Evolutionary conservation across 2,113 vertebrate genomes (phyloP), one percentile per base, ranked within the genome.

Genomic region (Protobothrops mucrosquamatus): DNA sequence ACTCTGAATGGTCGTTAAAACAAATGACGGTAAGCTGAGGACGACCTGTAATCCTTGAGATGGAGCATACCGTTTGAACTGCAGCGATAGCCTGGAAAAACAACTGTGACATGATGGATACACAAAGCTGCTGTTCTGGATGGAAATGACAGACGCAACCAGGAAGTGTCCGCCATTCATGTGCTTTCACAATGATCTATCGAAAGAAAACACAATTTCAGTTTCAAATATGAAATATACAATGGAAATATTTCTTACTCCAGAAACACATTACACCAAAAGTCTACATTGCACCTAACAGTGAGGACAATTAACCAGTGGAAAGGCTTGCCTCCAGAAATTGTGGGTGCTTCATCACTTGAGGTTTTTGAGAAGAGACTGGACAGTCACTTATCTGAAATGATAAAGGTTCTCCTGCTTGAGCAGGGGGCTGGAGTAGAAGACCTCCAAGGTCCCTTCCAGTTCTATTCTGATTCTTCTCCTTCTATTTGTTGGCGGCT

Each of bases 41-140:
- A 69, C 4, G 12, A 69, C 4, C 29, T 4, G 4, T n/a, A 85
- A 85, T 3, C 1, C 74, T 7, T 48, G 18, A n/a, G 94, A 11
- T 2, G 92, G 22, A 52, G 89, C 93, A 0, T 97, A 98, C 98
- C 98, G 98, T 91, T 94, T 96, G 14, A 97, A 94, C 87, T 95
- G 91, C 43, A 97, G 86, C 20, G 96, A 52, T 90, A 98, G 51
- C 90, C 96, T 96, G 34, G 98, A 98, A 81, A 97, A 95, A 96
- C 98, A 98, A 88, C 94, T 98, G 43, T 96, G 95, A 97, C 98
- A 98, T 59, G 98, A 97, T 24, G 98, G 98, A 93, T 98, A 98
- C 43, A 93, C 6, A 92, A 98, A 98, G 96, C 93, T 97, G 14
- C 97, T 97, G 94, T 98, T 98, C 91, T 98, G 98, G 95, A 98